Evolutionary conservation across 2,113 vertebrate species (phyloP), one percentile per base, ranked within the genome.

Genomic region (Glaucomys volans): DNA sequence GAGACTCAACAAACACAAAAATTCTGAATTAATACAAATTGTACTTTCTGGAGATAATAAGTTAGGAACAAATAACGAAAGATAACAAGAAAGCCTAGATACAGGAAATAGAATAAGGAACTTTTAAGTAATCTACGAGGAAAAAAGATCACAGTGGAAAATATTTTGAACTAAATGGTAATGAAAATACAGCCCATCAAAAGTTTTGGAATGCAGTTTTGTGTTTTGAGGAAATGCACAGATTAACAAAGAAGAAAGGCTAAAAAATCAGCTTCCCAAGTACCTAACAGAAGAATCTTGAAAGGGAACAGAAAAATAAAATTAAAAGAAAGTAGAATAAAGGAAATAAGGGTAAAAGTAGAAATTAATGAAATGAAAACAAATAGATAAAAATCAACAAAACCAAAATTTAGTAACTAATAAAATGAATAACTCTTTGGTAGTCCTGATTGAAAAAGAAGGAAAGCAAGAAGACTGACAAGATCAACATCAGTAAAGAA

Each of bases 321-420:
- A 80, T 44, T 9, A 4, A 84, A 75, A 84, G 54, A 91, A 26
- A 91, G 26, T 50, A 82, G 24, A 83, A 50, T 62, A 92, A 50
- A 50, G 52, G 40, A 30, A 75, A 40, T 40, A 42, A 87, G 50
- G 17, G 62, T 67, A 67, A 90, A 77, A 81, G n/a, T 26, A 75
- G 57, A 76, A 84, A 76, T 66, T 42, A 85, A 66, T 66, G 44
- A 92, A 84, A 52, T 62, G 24, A 59, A 66, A 92, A 77, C 87
- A 91, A 81, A 40, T 26, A 76, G 71, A 22, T 40, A 75, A 74
- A 83, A 66, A 74, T 62, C 32, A 57, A 44, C 35, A 71, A 64
- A 83, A 10, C n/a, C 50, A 40, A 42, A 52, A 52, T 10, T 14
- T 54, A 18, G 20, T 54, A 90, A 32, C 80, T 37, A 83, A 84